Percentiles rank a stretch among this genome's conserved stretches.
phyloP scores from a whole-genome alignment of 2,888 invertebrate genomes.

The Eulithis testata region DNA sequence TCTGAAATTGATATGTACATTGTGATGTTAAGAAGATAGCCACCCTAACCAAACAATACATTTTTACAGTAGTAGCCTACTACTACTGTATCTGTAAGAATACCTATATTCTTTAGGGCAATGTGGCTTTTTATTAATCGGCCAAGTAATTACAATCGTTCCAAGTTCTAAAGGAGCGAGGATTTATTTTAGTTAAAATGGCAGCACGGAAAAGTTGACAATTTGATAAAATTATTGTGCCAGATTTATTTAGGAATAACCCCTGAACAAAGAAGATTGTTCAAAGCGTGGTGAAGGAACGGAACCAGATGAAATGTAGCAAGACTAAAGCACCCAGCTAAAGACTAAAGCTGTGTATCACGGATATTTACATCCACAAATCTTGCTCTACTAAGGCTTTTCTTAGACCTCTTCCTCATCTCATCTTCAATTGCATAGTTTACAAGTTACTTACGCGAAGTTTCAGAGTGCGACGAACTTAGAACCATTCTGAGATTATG shows the following conservation, averaged over 20 bases:
- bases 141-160: slow-evolving; percentile 16
- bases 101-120: too few relatives aligned
- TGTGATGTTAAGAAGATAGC: too few relatives aligned
- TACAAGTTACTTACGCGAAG: slow-evolving; percentile 48
- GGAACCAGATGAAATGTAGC: slow-evolving; percentile 22
- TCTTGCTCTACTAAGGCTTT: slow-evolving; percentile 23
- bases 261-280: slow-evolving; percentile 12
- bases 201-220: not conserved
- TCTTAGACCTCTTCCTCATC: slow-evolving; percentile 17
- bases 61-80: too few relatives aligned
- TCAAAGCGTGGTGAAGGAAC: slow-evolving; percentile 17
- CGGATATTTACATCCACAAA: slow-evolving; percentile 11
- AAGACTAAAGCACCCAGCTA: slow-evolving; percentile 19
- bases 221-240: slow-evolving; percentile 16
- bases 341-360: too few relatives aligned
- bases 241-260: slow-evolving; percentile 22
- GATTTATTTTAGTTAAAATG: not conserved
- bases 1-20: too few relatives aligned
- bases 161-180: not conserved
- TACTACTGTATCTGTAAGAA: too few relatives aligned
- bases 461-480: slow-evolving; percentile 48
- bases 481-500: slow-evolving; percentile 64
- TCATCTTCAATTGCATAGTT: slow-evolving; percentile 33
- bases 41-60: too few relatives aligned
- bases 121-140: slow-evolving; percentile 12